Conservation (phyloP, 2,888 invertebrate genomes). For the Idaea dimidiata region DNA sequence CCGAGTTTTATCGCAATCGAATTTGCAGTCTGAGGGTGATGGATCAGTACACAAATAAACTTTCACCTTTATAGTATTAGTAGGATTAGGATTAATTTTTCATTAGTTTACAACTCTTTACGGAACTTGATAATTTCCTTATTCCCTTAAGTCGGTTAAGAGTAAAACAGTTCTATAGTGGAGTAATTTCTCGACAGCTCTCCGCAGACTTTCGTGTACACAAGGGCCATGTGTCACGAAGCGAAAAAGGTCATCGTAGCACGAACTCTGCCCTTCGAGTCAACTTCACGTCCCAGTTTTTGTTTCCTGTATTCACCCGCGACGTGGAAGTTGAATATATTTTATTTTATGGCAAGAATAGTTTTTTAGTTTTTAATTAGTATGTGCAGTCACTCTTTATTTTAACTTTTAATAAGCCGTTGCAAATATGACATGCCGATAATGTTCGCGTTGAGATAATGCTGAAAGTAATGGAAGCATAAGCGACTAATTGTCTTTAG, state of each 20-base stretch:
- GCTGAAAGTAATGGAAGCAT: too few species aligned
- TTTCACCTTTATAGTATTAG: too few species aligned
- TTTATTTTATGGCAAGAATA: background rate
- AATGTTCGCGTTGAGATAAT: too few species aligned
- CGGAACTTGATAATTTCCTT: too few species aligned
- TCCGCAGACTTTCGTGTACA: background rate
- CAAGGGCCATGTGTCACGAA: slow-evolving; percentile 19
- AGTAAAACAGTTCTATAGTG: background rate
- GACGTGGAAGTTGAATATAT: background rate
- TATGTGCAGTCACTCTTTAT: background rate
- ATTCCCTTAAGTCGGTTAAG: background rate
- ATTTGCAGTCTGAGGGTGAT: too few species aligned
- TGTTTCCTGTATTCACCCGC: slow-evolving; percentile 13
- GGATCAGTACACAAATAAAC: too few species aligned
- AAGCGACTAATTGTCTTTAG: too few species aligned
- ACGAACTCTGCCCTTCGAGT: background rate
- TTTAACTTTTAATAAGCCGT: background rate
- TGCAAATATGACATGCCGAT: background rate
- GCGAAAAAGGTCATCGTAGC: slow-evolving; percentile 23
- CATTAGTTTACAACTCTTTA: too few species aligned
- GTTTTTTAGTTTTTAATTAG: background rate
- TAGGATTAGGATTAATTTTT: too few species aligned
- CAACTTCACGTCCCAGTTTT: slow-evolving; percentile 15
- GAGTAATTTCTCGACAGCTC: background rate
- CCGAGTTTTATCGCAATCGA: too few species aligned